These are phyloP conservation scores for Myioborus miniatus DNA, from an alignment of 2,797 vertebrate species.

Conservation along the genomic window DNA sequence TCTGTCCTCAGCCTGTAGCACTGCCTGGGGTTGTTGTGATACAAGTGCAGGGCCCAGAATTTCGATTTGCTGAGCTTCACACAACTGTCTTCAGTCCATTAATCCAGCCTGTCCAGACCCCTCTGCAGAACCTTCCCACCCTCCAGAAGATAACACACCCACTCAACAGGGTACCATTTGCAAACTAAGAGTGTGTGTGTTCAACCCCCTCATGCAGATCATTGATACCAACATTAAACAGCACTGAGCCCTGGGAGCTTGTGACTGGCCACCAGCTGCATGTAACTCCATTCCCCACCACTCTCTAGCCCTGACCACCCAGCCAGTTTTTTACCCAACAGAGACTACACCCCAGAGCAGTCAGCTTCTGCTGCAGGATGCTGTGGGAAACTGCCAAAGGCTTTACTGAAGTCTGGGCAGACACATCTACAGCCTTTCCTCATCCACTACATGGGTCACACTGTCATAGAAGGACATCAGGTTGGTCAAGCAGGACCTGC, in stretches of 20 bases:
- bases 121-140: not conserved
- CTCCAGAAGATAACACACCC: not conserved
- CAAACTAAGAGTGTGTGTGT: not conserved
- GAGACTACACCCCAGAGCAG: not conserved
- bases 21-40: not conserved
- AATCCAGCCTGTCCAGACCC: not conserved
- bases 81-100: not conserved
- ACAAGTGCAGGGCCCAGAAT: not conserved
- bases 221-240: accelerated
- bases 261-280: accelerated
- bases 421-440: not conserved
- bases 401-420: not conserved
- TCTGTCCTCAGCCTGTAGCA: not conserved
- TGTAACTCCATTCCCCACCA: not conserved
- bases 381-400: not conserved
- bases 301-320: not conserved
- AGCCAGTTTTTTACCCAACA: not conserved
- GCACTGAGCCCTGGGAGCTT: not conserved
- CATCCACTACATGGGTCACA: not conserved
- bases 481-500: not conserved
- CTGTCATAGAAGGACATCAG: not conserved
- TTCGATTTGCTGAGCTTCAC: not conserved
- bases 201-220: not conserved
- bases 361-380: not conserved
- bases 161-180: not conserved